Conservation (phyloP, 2,113 vertebrate genomes). For the Grantiella picta region DNA sequence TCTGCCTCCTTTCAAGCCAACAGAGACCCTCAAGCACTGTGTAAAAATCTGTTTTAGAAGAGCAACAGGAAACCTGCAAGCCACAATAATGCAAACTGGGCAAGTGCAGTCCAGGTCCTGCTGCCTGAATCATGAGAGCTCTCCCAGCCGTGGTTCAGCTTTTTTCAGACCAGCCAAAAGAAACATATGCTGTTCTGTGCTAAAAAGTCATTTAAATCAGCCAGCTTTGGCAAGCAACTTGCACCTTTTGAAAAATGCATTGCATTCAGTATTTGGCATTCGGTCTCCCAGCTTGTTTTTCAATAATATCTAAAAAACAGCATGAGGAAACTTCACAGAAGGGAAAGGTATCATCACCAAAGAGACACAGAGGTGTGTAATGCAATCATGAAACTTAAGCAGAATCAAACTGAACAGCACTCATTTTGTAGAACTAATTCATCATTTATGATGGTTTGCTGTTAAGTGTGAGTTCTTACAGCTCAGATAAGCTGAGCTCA, state of each 20-base stretch:
- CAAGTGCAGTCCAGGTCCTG: background rate
- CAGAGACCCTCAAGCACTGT: background rate
- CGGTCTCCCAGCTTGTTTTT: background rate
- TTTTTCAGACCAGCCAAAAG: background rate
- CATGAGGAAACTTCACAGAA: background rate
- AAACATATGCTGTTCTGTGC: background rate
- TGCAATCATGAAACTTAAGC: background rate
- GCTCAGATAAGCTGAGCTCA: background rate
- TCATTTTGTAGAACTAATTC: background rate
- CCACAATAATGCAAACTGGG: background rate
- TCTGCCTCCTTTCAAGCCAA: background rate
- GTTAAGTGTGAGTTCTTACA: background rate
- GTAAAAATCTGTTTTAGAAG: background rate
- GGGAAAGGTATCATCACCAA: background rate
- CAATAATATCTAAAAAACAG: background rate
- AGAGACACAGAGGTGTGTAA: background rate
- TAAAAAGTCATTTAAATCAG: background rate
- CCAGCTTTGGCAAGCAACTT: background rate
- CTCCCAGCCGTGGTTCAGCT: background rate
- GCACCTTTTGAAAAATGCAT: background rate
- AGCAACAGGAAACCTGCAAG: background rate
- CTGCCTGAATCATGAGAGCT: background rate
- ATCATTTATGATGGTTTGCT: slow-evolving; percentile 4
- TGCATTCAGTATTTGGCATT: background rate
- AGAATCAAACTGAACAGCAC: background rate